Evolutionary conservation across 2,888 invertebrate genomes (phyloP).

Genomic region (Drosophila phalerata): DNA sequence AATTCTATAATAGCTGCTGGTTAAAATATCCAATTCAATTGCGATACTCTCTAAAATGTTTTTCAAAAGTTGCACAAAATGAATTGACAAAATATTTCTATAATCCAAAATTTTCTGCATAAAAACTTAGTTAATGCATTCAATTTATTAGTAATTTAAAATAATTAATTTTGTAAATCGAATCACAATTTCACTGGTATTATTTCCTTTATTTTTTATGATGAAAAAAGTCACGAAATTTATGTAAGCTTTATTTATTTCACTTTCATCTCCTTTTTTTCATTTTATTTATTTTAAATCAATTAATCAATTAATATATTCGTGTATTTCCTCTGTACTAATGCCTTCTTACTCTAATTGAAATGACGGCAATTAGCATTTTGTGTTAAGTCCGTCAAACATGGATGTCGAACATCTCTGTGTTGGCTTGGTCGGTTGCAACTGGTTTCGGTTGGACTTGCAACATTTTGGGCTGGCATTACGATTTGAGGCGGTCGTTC

Average conservation of each 20-base stretch:
- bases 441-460: conserved; percentile 30
- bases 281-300: no score
- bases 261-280: no score
- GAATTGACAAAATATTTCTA: no score
- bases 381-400: conserved; percentile 10
- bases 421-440: conserved; percentile 28
- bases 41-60: not conserved
- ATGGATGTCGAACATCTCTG: not conserved
- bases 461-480: conserved; percentile 29
- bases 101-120: not conserved
- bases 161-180: not conserved
- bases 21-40: not conserved
- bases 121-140: no score
- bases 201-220: no score
- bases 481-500: conserved; percentile 35
- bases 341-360: not conserved
- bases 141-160: not conserved
- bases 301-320: not conserved
- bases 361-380: not conserved
- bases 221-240: no score
- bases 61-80: no score
- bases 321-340: conserved; percentile 1
- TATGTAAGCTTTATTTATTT: no score
- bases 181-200: not conserved
- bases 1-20: not conserved